Conservation (phyloP, 2,888 invertebrate genomes). For the Pachymerium ferrugineum region DNA sequence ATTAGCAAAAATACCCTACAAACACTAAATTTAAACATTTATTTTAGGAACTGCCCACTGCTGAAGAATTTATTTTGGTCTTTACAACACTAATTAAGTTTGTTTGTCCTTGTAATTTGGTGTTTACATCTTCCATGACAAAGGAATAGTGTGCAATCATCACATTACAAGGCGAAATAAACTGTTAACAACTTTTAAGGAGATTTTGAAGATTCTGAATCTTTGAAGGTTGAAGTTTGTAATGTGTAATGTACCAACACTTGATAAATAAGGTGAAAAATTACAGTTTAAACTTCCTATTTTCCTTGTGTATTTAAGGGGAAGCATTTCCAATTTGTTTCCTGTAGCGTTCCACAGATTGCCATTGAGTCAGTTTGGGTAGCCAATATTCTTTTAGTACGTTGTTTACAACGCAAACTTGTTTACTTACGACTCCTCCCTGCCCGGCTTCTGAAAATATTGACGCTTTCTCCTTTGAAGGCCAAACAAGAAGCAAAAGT, state of each 20-base stretch:
- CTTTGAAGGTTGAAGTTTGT: too few species aligned
- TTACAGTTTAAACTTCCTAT: not conserved
- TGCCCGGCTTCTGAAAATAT: not conserved
- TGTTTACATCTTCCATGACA: too few species aligned
- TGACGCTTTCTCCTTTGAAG: not conserved
- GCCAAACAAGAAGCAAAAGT: not conserved
- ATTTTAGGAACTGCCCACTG: too few species aligned
- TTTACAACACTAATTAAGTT: too few species aligned
- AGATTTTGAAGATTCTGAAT: too few species aligned
- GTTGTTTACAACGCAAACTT: constrained; percentile 1
- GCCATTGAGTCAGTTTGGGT: not conserved
- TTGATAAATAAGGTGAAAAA: not conserved
- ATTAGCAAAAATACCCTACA: too few species aligned
- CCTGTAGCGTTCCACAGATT: not conserved
- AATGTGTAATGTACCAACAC: not conserved
- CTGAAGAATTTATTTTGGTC: too few species aligned
- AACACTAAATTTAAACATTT: too few species aligned
- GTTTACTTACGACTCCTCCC: not conserved
- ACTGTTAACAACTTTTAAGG: too few species aligned
- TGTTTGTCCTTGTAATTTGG: too few species aligned
- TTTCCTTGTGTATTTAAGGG: not conserved
- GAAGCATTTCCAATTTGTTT: not conserved
- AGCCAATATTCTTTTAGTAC: constrained; percentile 1
- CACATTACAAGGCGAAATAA: too few species aligned
- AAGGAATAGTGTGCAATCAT: too few species aligned